These are phyloP conservation scores for Pristionchus entomophagus DNA, from an alignment of 2,888 invertebrate genomes.

Conservation along the genomic window DNA sequence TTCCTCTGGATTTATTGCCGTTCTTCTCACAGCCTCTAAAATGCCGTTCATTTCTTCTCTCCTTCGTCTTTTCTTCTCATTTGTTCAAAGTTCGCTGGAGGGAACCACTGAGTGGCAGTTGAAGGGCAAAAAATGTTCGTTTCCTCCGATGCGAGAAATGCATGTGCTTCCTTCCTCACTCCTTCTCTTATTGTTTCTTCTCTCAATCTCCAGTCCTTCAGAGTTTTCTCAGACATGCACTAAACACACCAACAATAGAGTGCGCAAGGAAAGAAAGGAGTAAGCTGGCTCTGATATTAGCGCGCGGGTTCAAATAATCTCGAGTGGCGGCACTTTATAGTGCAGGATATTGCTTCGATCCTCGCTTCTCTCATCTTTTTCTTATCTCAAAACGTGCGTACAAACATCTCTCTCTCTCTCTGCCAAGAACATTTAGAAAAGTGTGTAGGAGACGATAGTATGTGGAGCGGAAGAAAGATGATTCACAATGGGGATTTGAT, in stretches of 20 bases:
- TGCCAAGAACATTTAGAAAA: background rate
- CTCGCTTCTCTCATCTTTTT: background rate
- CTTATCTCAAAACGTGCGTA: slow-evolving; percentile 21
- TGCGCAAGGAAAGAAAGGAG: background rate
- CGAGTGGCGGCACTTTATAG: slow-evolving; percentile 19
- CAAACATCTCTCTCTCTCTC: slow-evolving; percentile 16
- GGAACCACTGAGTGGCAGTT: slow-evolving; percentile 21
- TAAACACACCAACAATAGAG: slow-evolving; percentile 28
- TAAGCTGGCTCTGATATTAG: background rate
- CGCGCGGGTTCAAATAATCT: slow-evolving; percentile 20
- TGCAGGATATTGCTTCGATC: slow-evolving; percentile 18
- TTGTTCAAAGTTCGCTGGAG: slow-evolving; percentile 16
- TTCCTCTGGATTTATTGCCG: background rate
- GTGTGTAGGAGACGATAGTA: background rate
- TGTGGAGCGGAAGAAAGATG: background rate
- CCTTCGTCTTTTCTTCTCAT: background rate
- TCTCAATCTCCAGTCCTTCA: slow-evolving; percentile 31
- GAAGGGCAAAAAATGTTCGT: slow-evolving; percentile 22
- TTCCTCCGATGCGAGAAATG: background rate
- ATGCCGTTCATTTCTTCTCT: slow-evolving; percentile 12
- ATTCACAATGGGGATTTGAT: slow-evolving; percentile 34
- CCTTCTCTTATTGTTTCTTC: slow-evolving; percentile 11
- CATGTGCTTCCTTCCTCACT: background rate
- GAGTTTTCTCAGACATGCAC: slow-evolving; percentile 22
- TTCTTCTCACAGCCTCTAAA: slow-evolving; percentile 33